Percentiles rank a stretch among this genome's conserved stretches.
phyloP scores from a whole-genome alignment of 2,113 vertebrate genomes.

The Brienomyrus longianalis region DNA sequence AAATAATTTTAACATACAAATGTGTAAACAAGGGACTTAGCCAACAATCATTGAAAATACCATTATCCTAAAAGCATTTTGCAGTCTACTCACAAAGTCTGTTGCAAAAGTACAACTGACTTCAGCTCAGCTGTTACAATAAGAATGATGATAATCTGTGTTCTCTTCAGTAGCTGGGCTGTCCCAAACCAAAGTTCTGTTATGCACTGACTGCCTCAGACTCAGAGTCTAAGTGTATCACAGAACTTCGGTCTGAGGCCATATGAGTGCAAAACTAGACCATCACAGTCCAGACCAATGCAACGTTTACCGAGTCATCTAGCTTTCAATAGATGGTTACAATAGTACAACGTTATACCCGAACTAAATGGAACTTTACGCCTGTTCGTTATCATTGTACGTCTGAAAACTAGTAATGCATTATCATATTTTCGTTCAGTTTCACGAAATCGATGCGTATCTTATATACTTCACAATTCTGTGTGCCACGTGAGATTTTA shows the following conservation, averaged over 20 bases:
- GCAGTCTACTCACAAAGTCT: background rate
- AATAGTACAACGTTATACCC: background rate
- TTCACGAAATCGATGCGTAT: background rate
- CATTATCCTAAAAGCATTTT: background rate
- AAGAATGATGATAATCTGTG: conserved; percentile 4
- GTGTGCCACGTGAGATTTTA: background rate
- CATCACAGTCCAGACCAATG: background rate
- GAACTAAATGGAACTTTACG: background rate
- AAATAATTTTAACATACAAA: background rate
- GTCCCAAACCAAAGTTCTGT: conserved; percentile 73
- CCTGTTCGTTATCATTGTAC: background rate
- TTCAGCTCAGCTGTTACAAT: background rate
- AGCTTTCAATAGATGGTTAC: background rate
- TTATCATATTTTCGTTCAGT: background rate
- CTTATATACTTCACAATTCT: background rate
- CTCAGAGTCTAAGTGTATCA: conserved; percentile 75
- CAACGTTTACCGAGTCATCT: background rate
- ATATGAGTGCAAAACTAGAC: background rate
- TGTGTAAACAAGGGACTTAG: background rate
- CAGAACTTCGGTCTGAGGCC: conserved; percentile 65
- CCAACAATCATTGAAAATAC: background rate
- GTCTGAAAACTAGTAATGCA: background rate
- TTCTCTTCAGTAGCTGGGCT: background rate
- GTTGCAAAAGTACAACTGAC: background rate
- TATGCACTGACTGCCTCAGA: conserved; percentile 75